These are phyloP conservation scores for Micropterix aruncella DNA, from an alignment of 2,888 invertebrate species.

Conservation along the genomic window DNA sequence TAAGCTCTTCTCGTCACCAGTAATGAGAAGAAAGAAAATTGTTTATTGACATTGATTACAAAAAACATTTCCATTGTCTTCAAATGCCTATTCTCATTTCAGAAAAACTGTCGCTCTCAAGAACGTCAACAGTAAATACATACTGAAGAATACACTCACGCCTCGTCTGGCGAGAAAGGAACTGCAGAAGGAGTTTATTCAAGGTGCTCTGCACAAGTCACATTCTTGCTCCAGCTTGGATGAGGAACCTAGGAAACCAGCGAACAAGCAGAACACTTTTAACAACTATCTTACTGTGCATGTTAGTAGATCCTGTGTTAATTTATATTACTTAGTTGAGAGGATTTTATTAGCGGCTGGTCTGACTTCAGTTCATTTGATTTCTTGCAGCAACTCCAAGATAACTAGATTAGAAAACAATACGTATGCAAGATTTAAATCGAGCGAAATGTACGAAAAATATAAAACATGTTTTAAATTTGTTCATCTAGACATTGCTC, in stretches of 20 bases:
- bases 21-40: too few relatives aligned
- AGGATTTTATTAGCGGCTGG: too few relatives aligned
- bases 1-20: too few relatives aligned
- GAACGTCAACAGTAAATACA: constrained; percentile 70
- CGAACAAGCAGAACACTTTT: constrained; percentile 35
- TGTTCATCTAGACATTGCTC: too few relatives aligned
- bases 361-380: too few relatives aligned
- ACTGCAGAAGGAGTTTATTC: constrained; percentile 45
- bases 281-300: constrained; percentile 67
- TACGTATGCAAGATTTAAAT: too few relatives aligned
- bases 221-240: constrained; percentile 60
- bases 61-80: not conserved
- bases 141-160: constrained; percentile 69
- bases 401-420: too few relatives aligned
- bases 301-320: constrained; percentile 34
- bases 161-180: constrained; percentile 62
- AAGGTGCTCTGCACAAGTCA: constrained; percentile 44
- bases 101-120: constrained; percentile 57
- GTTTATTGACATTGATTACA: too few relatives aligned
- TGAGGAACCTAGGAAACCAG: constrained; percentile 39
- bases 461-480: too few relatives aligned
- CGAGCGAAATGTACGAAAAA: too few relatives aligned
- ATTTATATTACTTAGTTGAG: too few relatives aligned
- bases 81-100: constrained; percentile 13
- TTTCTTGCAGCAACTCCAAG: too few relatives aligned